These are phyloP conservation scores for Disparrhopalites patrizii DNA, from an alignment of 2,888 invertebrate genomes.

Conservation along the genomic window DNA sequence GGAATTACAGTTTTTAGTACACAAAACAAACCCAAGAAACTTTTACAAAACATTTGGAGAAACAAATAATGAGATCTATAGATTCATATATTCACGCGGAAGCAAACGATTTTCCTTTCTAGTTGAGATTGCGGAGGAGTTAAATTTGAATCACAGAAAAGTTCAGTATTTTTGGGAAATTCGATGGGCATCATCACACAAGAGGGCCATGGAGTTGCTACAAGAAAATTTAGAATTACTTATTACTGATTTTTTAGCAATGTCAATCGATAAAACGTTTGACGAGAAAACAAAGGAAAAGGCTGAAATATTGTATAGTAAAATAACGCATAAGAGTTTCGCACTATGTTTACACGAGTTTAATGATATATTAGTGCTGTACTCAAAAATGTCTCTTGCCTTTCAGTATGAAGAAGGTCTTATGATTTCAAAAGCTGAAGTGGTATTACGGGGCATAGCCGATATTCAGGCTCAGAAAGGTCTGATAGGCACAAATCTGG, in stretches of 20 bases:
- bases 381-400: background rate
- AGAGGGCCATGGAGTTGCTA: background rate
- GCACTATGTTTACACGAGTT: background rate
- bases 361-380: background rate
- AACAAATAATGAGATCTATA: background rate
- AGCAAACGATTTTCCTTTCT: background rate
- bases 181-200: background rate
- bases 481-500: background rate
- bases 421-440: background rate
- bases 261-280: background rate
- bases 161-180: background rate
- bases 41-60: background rate
- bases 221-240: background rate
- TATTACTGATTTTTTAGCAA: background rate
- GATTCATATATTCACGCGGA: background rate
- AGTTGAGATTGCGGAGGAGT: background rate
- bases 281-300: background rate
- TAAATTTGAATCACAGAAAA: background rate
- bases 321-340: background rate
- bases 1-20: no score
- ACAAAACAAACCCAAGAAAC: no score
- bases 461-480: background rate
- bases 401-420: background rate
- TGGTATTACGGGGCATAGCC: background rate
- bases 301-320: background rate